Percentiles rank a stretch among this genome's conserved stretches.
Conservation (phyloP, 2,113 vertebrate species). For the Rhizomys pruinosus region DNA sequence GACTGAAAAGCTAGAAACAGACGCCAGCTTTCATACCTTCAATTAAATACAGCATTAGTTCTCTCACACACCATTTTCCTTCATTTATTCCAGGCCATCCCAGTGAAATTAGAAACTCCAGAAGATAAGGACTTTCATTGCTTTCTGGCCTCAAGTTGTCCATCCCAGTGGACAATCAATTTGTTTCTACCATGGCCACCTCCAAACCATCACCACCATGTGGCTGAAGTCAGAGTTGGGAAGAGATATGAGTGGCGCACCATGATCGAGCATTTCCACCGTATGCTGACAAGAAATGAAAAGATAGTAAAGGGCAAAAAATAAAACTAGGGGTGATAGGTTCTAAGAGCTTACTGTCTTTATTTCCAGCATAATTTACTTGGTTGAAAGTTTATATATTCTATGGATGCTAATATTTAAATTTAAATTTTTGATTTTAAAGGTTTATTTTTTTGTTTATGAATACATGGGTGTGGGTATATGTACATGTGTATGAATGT, state of each 20-base stretch:
- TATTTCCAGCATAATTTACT: not conserved
- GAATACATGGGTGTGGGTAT: too few relatives aligned
- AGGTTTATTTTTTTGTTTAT: not conserved
- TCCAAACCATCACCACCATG: not conserved
- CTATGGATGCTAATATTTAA: not conserved
- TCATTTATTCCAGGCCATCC: not conserved
- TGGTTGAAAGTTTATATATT: not conserved
- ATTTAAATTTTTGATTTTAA: not conserved
- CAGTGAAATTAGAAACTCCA: not conserved
- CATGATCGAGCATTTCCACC: not conserved
- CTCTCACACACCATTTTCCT: rapidly evolving
- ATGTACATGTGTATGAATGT: too few relatives aligned
- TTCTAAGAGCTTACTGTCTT: not conserved
- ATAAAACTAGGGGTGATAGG: not conserved
- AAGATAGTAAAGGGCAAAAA: not conserved
- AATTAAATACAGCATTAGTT: not conserved
- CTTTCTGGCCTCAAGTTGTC: not conserved
- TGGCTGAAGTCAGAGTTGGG: not conserved
- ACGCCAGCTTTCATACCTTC: not conserved
- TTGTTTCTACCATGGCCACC: not conserved
- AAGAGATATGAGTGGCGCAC: not conserved
- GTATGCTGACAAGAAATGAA: not conserved
- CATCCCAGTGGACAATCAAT: not conserved
- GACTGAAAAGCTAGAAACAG: not conserved
- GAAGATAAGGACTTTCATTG: not conserved